These are phyloP conservation scores for Julus scanicus DNA, from an alignment of 2,888 invertebrate species.

Conservation along the genomic window DNA sequence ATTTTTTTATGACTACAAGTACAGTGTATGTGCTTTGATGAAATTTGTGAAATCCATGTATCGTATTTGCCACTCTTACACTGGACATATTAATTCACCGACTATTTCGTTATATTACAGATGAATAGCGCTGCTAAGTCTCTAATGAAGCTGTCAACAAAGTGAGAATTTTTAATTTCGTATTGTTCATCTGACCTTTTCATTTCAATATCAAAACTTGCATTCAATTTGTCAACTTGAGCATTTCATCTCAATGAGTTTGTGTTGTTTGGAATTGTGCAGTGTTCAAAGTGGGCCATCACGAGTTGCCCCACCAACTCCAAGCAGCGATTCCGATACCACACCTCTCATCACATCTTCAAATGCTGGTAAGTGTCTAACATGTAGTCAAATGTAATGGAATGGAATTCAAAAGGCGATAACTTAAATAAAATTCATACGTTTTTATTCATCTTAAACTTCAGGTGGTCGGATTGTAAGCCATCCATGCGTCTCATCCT, in stretches of 20 bases:
- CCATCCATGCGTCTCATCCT: constrained; percentile 66
- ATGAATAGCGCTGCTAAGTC: constrained; percentile 87
- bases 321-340: constrained; percentile 58
- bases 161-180: constrained; percentile 67
- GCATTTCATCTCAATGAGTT: neutral
- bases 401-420: too few species aligned
- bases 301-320: constrained; percentile 73
- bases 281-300: constrained; percentile 74
- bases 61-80: neutral
- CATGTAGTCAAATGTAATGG: neutral
- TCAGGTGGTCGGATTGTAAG: neutral
- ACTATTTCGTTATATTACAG: constrained; percentile 70
- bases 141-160: constrained; percentile 77
- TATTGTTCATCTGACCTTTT: neutral
- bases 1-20: too few species aligned
- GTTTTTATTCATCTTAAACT: neutral
- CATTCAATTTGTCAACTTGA: neutral
- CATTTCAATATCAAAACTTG: neutral
- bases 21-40: neutral
- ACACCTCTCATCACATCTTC: constrained; percentile 57
- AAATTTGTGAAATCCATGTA: neutral
- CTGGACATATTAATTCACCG: neutral
- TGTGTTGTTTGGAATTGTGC: constrained; percentile 51
- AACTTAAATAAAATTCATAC: too few species aligned
- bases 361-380: constrained; percentile 7